Conservation (phyloP, 2,113 vertebrate species). For the Ibidorhyncha struthersii region DNA sequence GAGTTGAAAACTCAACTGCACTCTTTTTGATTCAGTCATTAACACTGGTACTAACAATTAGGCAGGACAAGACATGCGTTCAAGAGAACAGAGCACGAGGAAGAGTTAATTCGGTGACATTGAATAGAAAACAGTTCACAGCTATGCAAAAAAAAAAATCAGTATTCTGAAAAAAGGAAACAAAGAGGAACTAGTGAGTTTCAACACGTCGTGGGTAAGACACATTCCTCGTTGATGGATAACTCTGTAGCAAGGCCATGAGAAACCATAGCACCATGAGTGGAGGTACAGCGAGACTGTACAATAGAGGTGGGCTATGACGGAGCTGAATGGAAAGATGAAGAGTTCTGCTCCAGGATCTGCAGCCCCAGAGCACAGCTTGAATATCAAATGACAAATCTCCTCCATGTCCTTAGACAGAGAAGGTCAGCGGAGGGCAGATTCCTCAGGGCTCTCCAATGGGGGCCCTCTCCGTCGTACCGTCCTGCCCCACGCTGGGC, state of each 20-base stretch:
- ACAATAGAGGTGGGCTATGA: not conserved
- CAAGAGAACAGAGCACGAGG: not conserved
- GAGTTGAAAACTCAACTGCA: not conserved
- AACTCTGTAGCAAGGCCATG: not conserved
- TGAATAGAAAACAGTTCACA: not conserved
- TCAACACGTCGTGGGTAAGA: not conserved
- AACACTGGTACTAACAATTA: not conserved
- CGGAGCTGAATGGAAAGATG: not conserved
- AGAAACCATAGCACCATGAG: not conserved
- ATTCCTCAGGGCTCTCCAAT: fast-evolving
- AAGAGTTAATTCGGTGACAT: not conserved
- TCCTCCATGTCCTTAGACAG: fast-evolving
- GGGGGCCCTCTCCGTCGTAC: fast-evolving
- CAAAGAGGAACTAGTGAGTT: not conserved
- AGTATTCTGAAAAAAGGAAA: not conserved
- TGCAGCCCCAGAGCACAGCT: not conserved
- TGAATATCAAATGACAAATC: not conserved
- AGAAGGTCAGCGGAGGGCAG: not conserved
- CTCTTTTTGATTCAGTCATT: not conserved
- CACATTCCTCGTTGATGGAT: not conserved
- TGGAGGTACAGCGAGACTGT: not conserved
- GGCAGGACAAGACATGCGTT: not conserved
- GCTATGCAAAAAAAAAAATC: not conserved
- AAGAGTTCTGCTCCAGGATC: not conserved
- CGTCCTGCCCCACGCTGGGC: fast-evolving